Evolutionary conservation across 1,140 invertebrate genomes (phyloP).

Genomic region (Caenorhabditis tropicalis): DNA sequence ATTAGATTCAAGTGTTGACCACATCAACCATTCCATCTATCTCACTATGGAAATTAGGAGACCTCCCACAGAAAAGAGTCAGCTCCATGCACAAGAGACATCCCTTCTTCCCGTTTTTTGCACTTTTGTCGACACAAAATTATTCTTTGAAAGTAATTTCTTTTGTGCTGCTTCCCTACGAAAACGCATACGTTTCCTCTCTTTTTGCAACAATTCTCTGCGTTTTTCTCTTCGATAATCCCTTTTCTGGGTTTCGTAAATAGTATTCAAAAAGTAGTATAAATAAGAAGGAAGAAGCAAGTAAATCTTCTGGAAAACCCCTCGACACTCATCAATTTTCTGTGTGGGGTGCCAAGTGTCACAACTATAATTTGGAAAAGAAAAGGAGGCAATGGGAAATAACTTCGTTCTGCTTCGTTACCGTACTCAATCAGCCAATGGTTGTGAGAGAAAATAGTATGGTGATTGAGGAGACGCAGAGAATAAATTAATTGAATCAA

Average conservation of each 20-base stretch:
- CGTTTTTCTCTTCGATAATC: not conserved
- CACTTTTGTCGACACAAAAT: constrained; percentile 33
- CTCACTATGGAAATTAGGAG: constrained; percentile 11
- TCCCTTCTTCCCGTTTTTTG: not conserved
- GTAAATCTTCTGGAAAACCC: constrained; percentile 41
- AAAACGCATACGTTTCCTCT: not conserved
- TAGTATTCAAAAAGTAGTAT: constrained; percentile 33
- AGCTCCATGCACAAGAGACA: not conserved
- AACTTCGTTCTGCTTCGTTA: constrained; percentile 20
- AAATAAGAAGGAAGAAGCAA: not conserved
- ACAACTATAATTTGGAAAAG: constrained; percentile 32
- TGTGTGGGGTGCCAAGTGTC: constrained; percentile 13
- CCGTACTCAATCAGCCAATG: constrained; percentile 27
- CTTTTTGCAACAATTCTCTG: not conserved
- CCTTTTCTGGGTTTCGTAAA: constrained; percentile 21
- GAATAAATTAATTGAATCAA: constrained; percentile 32
- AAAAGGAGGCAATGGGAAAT: not conserved
- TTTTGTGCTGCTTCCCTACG: not conserved
- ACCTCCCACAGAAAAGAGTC: not conserved
- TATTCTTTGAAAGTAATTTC: constrained; percentile 17
- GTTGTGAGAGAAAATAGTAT: not conserved
- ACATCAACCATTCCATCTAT: not conserved
- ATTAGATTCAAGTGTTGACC: not conserved
- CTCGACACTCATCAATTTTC: constrained; percentile 42
- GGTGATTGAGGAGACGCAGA: not conserved